Base-by-base conservation (phyloP, 2,797 vertebrate genomes). In the Crocidura indochinensis region DNA sequence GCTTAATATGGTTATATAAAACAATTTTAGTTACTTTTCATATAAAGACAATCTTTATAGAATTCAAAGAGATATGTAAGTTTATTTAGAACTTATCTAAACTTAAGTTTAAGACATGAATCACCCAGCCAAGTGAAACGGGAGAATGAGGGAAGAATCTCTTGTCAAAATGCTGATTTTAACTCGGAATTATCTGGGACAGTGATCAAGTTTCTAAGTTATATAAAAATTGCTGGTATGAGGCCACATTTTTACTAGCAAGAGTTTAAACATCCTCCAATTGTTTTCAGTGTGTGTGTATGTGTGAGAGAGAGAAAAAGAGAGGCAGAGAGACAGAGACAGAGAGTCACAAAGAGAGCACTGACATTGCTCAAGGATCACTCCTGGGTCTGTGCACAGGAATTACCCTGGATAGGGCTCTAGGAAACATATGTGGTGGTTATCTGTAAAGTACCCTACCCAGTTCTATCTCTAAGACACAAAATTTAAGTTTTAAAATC, bases 51-150 rank as follows among this genome's bases (percentile, higher is more conserved):
- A 62, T 80, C 29, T 60, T 82, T 27, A 73, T 1, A 84, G 68
- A 83, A 82, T 84, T 90, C 24, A 77, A 77, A 88, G 31, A 91
- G 64, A 80, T n/a, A 69, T 20, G 91, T 68, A 76, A 79, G 51
- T 56, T 74, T 3, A 74, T 26, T 3, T 60, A 68, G 15, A 11
- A 44, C 11, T 82, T 89, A 71, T 1, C 8, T 91, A 90, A 79
- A 90, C 62, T 88, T 68, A 65, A 46, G 0, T 0, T 65, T 60
- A 60, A 60, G 9, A 83, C 8, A 88, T 26, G 90, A 65, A 64
- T 56, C 15, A 60, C 49, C 29, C 53, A 24, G 65, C 56, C 81
- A 69, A 53, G 49, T 88, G 79, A 62, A 51, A 47, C n/a, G 26
- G 53, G 60, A 9, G 10, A 22, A 24, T 19, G 8, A 3, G n/a